Evolutionary conservation across 2,888 invertebrate genomes (phyloP).

Genomic region (Drosophila stalkeri): DNA sequence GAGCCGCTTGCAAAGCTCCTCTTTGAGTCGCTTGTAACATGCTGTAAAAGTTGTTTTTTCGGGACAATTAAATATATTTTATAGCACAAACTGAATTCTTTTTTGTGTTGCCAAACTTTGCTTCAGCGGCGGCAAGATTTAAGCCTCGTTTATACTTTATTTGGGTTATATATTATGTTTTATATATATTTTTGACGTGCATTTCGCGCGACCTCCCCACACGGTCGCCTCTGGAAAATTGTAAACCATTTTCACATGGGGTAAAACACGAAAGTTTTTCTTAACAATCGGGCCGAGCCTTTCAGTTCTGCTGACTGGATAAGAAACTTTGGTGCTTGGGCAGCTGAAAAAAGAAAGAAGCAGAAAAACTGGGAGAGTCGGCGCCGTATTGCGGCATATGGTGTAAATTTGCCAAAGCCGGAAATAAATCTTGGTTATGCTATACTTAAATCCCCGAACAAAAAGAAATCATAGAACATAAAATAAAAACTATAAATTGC

Average conservation of each 20-base stretch:
- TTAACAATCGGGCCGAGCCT: conserved; percentile 18
- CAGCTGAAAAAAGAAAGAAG: conserved; percentile 47
- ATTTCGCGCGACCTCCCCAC: neutral
- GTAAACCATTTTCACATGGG: conserved; percentile 16
- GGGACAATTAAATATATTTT: conserved; percentile 30
- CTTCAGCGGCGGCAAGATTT: conserved; percentile 14
- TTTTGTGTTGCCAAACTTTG: conserved; percentile 21
- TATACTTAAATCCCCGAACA: conserved; percentile 62
- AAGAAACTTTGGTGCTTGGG: conserved; percentile 36
- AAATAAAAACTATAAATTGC: conserved; percentile 77
- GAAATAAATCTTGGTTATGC: conserved; percentile 81
- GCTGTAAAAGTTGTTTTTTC: conserved; percentile 2
- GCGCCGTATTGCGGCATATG: conserved; percentile 54
- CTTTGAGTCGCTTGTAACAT: neutral
- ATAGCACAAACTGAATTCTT: conserved; percentile 8
- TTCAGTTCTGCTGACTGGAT: conserved; percentile 31
- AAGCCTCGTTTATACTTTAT: conserved; percentile 23
- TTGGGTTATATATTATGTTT: conserved; percentile 3
- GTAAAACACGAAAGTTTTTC: conserved; percentile 42
- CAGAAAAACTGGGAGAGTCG: conserved; percentile 30
- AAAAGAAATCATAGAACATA: conserved; percentile 42
- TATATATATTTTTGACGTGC: neutral
- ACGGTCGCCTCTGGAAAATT: neutral
- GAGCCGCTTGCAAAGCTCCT: conserved; percentile 7
- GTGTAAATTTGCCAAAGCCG: conserved; percentile 74